phyloP scores from a whole-genome alignment of 2,797 vertebrate species.

The Coendou prehensilis region DNA sequence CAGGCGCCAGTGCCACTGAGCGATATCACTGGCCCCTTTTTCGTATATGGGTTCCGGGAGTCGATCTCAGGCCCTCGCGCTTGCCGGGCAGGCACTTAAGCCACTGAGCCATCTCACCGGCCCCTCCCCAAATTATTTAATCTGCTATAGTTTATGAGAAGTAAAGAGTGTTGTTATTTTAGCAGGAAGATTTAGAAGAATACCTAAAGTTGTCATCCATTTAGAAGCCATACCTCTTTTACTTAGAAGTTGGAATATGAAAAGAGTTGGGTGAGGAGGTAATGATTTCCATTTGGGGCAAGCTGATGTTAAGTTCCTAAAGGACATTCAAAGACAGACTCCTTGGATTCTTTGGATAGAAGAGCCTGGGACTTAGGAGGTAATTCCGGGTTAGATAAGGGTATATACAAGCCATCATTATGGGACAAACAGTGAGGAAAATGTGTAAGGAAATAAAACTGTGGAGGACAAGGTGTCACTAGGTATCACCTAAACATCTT shows the following conservation, averaged over 20 bases:
- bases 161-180: neutral
- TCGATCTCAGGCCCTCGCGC: no score
- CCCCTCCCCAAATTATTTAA: neutral
- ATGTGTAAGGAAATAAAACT: neutral
- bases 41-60: no score
- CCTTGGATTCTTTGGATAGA: neutral
- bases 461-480: neutral
- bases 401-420: neutral
- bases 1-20: no score
- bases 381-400: neutral
- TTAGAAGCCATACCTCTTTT: neutral
- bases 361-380: conserved; percentile 1
- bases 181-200: neutral
- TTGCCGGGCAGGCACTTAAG: no score
- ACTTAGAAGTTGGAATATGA: neutral
- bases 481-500: neutral
- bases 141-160: neutral
- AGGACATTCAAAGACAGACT: neutral
- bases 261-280: neutral
- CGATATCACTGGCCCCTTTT: no score
- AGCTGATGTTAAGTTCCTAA: neutral
- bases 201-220: neutral
- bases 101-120: no score
- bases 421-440: neutral
- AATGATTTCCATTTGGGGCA: conserved; percentile 14